Evolutionary conservation across 1,140 invertebrate species (phyloP), one percentile per base, ranked within the genome.

Genomic region (Drosophila sp.): DNA sequence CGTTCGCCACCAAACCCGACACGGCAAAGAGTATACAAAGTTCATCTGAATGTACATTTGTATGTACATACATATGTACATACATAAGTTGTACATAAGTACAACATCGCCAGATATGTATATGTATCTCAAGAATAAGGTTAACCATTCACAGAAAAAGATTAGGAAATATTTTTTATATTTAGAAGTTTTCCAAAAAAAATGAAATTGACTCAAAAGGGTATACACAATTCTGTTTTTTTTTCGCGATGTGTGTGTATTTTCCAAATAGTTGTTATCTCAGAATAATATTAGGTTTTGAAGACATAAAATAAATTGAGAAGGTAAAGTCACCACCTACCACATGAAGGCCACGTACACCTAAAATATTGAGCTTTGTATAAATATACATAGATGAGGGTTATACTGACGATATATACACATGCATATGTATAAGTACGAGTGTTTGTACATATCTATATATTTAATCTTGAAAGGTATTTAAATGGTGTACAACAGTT

Each of bases 1-100:
- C 73, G 73, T 76, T 76, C 73, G 41, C 73, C 73, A 60, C 10
- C 32, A 23, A 63, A 74, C 60, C 17, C 17, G 17, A 74, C 8
- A 11, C 35, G 35, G 35, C 35, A 38, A 10, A 38, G 1, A 3
- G 8, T 38, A 11, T 11, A 35, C 33, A 35, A 4, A 4, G 5
- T 35, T 35, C 5, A 35, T 35, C 8, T 35, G 33, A 35, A 35
- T 35, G 33, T 35, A 35, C 5, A 6, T 1, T 7, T 35, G 32
- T 33, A 33, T 33, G 32, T 33, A 33, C 5, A 5, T 33, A 33
- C 32, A 3, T 33, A 33, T 33, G 17, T 17, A 17, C 17, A 17
- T 17, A 17, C 17, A 17, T 17, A 17, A 17, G 17, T 17, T 17
- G 17, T 17, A 17, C 17, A 17, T 17, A 17, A 17, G 17, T 17